Evolutionary conservation across 2,113 vertebrate species (phyloP), one percentile per base, ranked within the genome.

Genomic region (Leptocoma aspasia): DNA sequence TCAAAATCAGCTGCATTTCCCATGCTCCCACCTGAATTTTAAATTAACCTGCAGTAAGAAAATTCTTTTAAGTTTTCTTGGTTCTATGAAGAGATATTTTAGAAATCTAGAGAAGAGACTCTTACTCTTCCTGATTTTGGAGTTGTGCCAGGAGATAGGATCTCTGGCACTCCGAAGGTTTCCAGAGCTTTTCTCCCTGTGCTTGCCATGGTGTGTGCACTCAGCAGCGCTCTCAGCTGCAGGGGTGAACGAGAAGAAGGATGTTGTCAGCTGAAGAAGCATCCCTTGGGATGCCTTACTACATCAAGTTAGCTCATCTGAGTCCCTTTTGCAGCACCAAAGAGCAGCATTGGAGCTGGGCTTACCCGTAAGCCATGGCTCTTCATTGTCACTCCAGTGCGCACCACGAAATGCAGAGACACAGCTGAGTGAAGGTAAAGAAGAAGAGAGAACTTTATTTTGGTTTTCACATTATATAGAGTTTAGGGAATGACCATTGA

Each of bases 281-380:
- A 60, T 9, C n/a, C 39, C 18, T 60, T 44, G n/a, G 53, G 57
- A 28, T 70, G 44, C 35, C 70, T 30, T 35, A 60, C 24, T 44
- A 50, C 21, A 13, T 37, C 61, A 61, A 2, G n/a, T 69, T 56
- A 28, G 15, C 57, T 61, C 63, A 10, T 26, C 37, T 1, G 3
- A 61, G 59, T 60, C 41, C 24, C 24, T 44, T 31, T 21, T 61
- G n/a, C 53, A 50, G 61, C 7, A 7, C 28, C 23, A 15, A 44
- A 82, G n/a, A 66, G 23, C 45, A 50, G 33, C 0, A 0, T 2
- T 82, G 10, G 7, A 11, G 17, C 54, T 61, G 59, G 12, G 44
- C 42, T 69, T 65, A n/a, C 33, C 30, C 11, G n/a, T n/a, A n/a
- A n/a, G n/a, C n/a, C n/a, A n/a, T n/a, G n/a, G n/a, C n/a, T n/a